These are phyloP conservation scores for Vanacampus margaritifer DNA, from an alignment of 2,113 vertebrate genomes.

Conservation along the genomic window DNA sequence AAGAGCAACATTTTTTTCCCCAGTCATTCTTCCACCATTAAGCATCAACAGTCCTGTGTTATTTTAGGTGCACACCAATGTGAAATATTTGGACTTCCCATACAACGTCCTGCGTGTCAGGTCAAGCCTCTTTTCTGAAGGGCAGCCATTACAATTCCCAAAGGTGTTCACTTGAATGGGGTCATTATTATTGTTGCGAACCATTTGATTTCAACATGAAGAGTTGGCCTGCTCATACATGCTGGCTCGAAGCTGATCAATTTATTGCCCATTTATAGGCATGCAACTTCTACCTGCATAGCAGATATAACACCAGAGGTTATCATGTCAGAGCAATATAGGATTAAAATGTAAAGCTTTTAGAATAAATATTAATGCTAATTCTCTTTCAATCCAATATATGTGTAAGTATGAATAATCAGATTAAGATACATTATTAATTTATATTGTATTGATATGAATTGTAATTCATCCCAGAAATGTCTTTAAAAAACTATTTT, in stretches of 20 bases:
- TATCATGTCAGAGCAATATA: background rate
- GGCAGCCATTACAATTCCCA: constrained; percentile 60
- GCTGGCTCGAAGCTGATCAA: background rate
- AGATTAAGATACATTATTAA: background rate
- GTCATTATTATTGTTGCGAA: constrained; percentile 41
- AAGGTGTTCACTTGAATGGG: constrained; percentile 64
- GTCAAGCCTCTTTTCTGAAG: constrained; percentile 54
- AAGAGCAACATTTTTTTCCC: background rate
- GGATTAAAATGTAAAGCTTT: background rate
- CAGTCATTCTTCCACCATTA: too few species aligned
- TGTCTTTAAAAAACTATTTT: too few species aligned
- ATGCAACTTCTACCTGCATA: background rate
- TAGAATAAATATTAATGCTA: background rate
- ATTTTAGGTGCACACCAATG: constrained; percentile 39
- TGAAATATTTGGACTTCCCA: constrained; percentile 35
- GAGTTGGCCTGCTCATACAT: background rate
- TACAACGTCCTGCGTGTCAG: constrained; percentile 39
- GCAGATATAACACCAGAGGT: background rate
- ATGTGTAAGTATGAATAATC: background rate
- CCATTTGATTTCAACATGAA: background rate
- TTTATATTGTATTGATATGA: background rate
- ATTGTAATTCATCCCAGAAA: background rate
- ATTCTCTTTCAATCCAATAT: background rate
- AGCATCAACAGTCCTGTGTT: constrained; percentile 5
- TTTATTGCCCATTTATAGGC: background rate